phyloP scores from a whole-genome alignment of 2,797 vertebrate genomes.

The Oreortyx pictus region DNA sequence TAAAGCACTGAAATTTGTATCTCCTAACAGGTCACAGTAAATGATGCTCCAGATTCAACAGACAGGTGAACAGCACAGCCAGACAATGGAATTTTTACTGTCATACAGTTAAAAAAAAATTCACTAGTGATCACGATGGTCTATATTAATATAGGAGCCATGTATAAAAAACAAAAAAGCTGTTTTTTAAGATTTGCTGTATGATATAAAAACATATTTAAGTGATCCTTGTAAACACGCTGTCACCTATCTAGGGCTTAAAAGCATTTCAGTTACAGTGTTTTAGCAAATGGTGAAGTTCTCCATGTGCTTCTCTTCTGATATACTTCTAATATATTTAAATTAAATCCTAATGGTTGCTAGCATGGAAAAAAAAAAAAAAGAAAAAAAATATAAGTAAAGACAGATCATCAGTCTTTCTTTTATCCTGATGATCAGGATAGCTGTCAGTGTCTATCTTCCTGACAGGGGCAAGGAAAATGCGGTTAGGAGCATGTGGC shows the following conservation, averaged over 20 bases:
- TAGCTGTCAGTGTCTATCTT: neutral
- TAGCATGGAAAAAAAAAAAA: neutral
- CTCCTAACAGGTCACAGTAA: conserved; percentile 1
- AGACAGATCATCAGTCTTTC: neutral
- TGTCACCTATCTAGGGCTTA: neutral
- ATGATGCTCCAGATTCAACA: neutral
- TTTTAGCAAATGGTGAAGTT: neutral
- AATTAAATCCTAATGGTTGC: neutral
- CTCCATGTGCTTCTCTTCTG: neutral
- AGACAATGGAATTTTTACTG: neutral
- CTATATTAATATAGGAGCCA: neutral
- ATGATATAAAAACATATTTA: neutral
- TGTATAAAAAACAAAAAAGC: neutral
- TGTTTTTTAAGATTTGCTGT: neutral
- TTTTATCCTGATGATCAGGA: neutral
- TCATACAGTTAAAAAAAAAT: neutral
- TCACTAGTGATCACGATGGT: neutral
- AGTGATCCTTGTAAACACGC: neutral
- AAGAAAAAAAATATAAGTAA: neutral
- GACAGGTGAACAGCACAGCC: neutral
- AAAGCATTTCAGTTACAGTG: neutral
- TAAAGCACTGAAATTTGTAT: neutral
- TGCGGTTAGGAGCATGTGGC: neutral
- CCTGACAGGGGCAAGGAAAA: conserved; percentile 7
- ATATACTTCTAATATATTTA: neutral